Conservation (phyloP, 2,888 invertebrate species). For the Atherix ibis region DNA sequence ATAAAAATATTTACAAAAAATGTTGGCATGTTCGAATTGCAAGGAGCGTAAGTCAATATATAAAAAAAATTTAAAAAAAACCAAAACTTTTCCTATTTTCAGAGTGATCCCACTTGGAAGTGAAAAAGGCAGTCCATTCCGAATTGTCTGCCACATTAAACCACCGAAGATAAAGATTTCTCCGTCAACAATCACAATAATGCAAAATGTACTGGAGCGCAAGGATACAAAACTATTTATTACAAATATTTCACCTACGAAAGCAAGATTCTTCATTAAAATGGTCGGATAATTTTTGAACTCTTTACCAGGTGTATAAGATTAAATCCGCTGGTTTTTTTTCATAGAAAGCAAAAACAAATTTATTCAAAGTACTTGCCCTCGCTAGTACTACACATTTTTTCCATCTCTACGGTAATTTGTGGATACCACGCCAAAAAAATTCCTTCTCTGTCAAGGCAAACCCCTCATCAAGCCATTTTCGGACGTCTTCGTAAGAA, state of each 20-base stretch:
- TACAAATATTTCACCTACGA: slow-evolving; percentile 1
- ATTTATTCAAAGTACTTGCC: too few species aligned
- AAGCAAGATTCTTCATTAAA: neutral
- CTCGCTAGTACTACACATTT: too few species aligned
- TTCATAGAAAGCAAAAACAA: too few species aligned
- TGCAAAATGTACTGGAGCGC: slow-evolving; percentile 17
- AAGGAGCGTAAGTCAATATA: slow-evolving; percentile 16
- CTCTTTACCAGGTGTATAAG: too few species aligned
- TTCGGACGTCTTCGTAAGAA: too few species aligned
- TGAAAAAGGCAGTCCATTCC: slow-evolving; percentile 16
- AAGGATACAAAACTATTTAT: too few species aligned
- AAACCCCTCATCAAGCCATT: too few species aligned
- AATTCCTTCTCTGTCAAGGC: too few species aligned
- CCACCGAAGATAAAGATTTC: slow-evolving; percentile 17
- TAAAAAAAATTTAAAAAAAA: neutral
- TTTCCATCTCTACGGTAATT: too few species aligned
- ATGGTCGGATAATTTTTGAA: too few species aligned
- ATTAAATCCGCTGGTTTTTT: too few species aligned
- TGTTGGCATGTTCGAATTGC: slow-evolving; percentile 15
- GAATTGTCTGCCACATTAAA: slow-evolving; percentile 17
- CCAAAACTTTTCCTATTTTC: slow-evolving; percentile 2
- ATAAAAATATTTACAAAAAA: slow-evolving; percentile 18
- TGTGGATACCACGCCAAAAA: too few species aligned
- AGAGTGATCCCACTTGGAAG: slow-evolving; percentile 22
- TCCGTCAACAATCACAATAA: slow-evolving; percentile 12